A percentile compares a stretch with the other conserved stretches of the same genome.
Evolutionary conservation across 1,140 invertebrate genomes (phyloP).

Genomic region (Leptopilina boulardi): DNA sequence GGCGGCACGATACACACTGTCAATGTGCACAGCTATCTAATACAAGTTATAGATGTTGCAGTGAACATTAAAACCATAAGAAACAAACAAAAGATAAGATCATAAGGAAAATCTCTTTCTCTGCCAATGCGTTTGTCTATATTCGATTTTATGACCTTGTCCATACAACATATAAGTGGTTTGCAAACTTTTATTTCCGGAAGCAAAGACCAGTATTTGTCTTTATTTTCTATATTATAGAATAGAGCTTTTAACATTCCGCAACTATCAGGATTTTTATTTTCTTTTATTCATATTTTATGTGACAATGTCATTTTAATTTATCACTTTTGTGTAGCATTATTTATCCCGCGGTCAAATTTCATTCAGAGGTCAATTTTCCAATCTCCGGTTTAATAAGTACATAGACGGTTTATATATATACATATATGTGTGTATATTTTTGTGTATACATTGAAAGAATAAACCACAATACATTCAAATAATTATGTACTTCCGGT

Average conservation of each 20-base stretch:
- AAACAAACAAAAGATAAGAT: slow-evolving; percentile 29
- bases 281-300: neutral
- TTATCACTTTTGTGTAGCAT: slow-evolving; percentile 18
- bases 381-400: slow-evolving; percentile 11
- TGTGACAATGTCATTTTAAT: slow-evolving; percentile 7
- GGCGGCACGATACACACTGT: slow-evolving; percentile 4
- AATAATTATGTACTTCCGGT: neutral
- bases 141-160: slow-evolving; percentile 26
- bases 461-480: slow-evolving; percentile 1
- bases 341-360: slow-evolving; percentile 15
- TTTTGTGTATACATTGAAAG: too few relatives aligned
- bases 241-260: neutral
- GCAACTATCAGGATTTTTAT: neutral
- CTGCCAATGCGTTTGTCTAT: neutral
- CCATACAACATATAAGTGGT: neutral
- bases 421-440: too few relatives aligned
- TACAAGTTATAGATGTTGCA: slow-evolving; percentile 23
- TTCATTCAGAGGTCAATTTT: slow-evolving; percentile 17
- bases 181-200: slow-evolving; percentile 19
- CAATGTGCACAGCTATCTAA: neutral
- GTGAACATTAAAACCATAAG: slow-evolving; percentile 5
- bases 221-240: neutral
- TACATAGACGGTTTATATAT: neutral
- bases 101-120: neutral
- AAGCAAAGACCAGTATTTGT: neutral